These are phyloP conservation scores for Brachionus koreanus DNA, from an alignment of 1,140 invertebrate species.

Conservation along the genomic window DNA sequence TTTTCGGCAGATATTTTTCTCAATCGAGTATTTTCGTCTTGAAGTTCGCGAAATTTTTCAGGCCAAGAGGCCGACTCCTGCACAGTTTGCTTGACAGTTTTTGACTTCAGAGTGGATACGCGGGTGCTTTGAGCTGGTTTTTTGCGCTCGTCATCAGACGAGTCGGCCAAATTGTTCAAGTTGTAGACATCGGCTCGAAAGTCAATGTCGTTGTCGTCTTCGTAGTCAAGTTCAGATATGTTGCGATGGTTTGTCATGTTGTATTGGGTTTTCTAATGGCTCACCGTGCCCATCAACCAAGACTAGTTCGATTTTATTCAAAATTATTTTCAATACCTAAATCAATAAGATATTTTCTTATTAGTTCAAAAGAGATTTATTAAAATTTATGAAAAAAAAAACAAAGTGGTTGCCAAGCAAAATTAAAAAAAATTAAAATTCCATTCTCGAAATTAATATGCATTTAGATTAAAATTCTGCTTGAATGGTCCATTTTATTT, in stretches of 20 bases:
- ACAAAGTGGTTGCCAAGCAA: background rate
- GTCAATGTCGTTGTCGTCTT: background rate
- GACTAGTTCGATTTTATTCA: background rate
- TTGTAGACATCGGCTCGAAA: background rate
- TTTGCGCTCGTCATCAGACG: background rate
- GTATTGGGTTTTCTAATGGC: background rate
- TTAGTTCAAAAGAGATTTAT: background rate
- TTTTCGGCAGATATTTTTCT: conserved; percentile 56
- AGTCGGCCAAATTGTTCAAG: conserved; percentile 3
- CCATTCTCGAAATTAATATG: background rate
- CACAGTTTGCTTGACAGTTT: background rate
- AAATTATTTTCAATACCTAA: background rate
- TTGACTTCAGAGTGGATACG: background rate
- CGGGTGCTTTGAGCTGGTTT: background rate
- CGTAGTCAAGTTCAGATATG: background rate
- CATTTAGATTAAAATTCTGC: background rate
- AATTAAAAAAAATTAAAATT: background rate
- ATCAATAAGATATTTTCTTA: background rate
- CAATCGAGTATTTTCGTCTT: conserved; percentile 58
- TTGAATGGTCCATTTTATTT: too few relatives aligned
- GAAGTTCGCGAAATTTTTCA: conserved; percentile 49
- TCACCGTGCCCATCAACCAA: background rate
- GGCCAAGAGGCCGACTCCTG: background rate
- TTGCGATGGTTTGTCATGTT: background rate
- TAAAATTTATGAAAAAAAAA: conserved; percentile 2